Evolutionary conservation across 2,888 invertebrate species (phyloP).

Genomic region (Latheticus oryzae): DNA sequence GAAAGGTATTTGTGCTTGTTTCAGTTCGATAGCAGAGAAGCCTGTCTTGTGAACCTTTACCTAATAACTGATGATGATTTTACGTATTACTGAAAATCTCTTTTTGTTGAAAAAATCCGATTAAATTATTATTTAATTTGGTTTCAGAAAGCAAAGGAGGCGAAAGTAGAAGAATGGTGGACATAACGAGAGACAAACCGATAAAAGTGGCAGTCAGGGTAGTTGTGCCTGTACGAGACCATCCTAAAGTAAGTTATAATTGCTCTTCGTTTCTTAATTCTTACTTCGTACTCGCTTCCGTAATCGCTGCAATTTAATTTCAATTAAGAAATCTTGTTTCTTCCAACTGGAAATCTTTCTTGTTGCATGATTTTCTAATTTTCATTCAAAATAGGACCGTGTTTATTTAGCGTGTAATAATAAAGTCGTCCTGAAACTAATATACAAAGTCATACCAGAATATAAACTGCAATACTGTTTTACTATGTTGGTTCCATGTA

Average conservation of each 20-base stretch:
- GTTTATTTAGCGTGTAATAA: conserved; percentile 25
- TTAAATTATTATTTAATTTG: conserved; percentile 46
- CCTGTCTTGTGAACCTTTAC: too few species aligned
- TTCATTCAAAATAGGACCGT: conserved; percentile 16
- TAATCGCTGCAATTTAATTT: conserved; percentile 30
- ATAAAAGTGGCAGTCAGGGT: conserved; percentile 89
- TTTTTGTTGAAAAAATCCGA: conserved; percentile 14
- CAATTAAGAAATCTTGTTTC: conserved; percentile 34
- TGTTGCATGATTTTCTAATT: conserved; percentile 11
- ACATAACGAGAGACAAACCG: conserved; percentile 88
- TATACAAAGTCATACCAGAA: conserved; percentile 33
- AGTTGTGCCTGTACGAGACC: conserved; percentile 86
- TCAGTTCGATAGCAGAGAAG: too few species aligned
- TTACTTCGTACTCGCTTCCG: conserved; percentile 25
- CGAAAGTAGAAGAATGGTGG: conserved; percentile 79
- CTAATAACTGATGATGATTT: too few species aligned
- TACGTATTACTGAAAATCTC: conserved; percentile 2
- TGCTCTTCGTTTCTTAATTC: conserved; percentile 41
- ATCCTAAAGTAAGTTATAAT: conserved; percentile 77
- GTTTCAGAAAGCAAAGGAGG: conserved; percentile 62
- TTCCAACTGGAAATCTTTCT: conserved; percentile 17
- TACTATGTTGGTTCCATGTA: conserved; percentile 30
- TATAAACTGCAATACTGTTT: conserved; percentile 29
- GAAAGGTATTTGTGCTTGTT: too few species aligned
- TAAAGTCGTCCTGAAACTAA: conserved; percentile 17